Percentiles rank a stretch among this genome's conserved stretches.
Conservation (phyloP, 2,113 vertebrate species). For the Nothocercus julius region DNA sequence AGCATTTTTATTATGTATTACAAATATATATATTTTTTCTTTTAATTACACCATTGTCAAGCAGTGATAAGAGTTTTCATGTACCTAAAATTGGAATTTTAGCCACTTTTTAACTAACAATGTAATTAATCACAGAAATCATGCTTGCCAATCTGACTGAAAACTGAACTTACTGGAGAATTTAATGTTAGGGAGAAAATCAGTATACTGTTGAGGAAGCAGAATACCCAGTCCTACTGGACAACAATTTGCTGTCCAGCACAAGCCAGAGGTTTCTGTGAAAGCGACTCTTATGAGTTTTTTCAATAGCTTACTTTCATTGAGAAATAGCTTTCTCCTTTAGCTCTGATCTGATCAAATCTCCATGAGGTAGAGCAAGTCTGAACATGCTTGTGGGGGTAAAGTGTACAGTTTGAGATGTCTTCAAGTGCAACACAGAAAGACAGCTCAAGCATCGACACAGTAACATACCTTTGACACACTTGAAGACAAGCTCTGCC, state of each 20-base stretch:
- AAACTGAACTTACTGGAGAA: neutral
- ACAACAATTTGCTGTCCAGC: neutral
- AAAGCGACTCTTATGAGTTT: neutral
- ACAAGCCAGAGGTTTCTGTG: neutral
- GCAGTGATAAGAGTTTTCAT: neutral
- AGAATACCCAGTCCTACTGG: neutral
- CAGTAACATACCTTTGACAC: slow-evolving; percentile 89
- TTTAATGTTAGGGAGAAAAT: neutral
- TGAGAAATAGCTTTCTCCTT: neutral
- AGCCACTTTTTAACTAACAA: neutral
- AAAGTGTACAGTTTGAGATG: neutral
- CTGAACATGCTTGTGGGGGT: neutral
- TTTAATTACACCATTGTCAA: neutral
- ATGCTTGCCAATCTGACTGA: neutral
- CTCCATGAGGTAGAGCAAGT: neutral
- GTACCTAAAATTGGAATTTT: neutral
- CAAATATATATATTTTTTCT: neutral
- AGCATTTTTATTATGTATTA: neutral
- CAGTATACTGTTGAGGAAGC: neutral
- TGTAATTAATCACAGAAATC: neutral
- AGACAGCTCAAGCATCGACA: neutral
- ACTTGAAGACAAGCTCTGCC: slow-evolving; percentile 91
- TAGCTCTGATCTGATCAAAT: neutral
- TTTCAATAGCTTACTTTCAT: neutral
- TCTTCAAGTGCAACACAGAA: neutral